phyloP scores from a whole-genome alignment of 2,113 vertebrate genomes.

The Pseudopodoces humilis region DNA sequence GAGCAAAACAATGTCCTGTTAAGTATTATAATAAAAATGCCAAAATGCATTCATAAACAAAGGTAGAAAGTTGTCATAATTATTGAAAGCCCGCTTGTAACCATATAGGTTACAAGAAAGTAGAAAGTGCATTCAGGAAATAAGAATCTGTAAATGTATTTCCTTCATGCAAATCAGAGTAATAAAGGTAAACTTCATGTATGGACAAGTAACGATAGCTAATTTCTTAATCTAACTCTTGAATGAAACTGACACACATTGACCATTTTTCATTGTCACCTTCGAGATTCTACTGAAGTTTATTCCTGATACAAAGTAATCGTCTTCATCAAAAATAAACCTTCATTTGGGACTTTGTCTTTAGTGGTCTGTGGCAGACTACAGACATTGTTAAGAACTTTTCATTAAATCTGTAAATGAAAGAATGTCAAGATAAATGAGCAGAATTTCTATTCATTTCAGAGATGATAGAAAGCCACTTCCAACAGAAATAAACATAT shows the following conservation, averaged over 20 bases:
- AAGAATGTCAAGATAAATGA: neutral
- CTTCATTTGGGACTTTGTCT: neutral
- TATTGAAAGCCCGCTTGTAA: neutral
- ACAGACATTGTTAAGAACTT: neutral
- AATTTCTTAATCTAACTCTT: neutral
- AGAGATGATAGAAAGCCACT: neutral
- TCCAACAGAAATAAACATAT: neutral
- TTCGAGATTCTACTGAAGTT: neutral
- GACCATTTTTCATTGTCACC: neutral
- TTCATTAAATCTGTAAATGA: neutral
- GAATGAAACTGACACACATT: neutral
- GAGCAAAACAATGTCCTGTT: neutral
- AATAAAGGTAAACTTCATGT: neutral
- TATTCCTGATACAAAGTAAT: neutral
- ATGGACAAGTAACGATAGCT: neutral
- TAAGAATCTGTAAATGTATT: neutral
- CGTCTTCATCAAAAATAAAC: neutral
- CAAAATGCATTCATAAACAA: neutral
- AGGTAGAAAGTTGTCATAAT: neutral
- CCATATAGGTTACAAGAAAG: neutral
- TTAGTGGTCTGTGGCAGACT: neutral
- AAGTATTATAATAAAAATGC: neutral
- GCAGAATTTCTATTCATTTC: neutral
- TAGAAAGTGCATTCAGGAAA: neutral
- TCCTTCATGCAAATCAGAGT: neutral